Percentiles rank a stretch among this genome's conserved stretches.
Evolutionary conservation across 2,888 invertebrate species (phyloP).

Genomic region (Drepanosiphum platanoidis): DNA sequence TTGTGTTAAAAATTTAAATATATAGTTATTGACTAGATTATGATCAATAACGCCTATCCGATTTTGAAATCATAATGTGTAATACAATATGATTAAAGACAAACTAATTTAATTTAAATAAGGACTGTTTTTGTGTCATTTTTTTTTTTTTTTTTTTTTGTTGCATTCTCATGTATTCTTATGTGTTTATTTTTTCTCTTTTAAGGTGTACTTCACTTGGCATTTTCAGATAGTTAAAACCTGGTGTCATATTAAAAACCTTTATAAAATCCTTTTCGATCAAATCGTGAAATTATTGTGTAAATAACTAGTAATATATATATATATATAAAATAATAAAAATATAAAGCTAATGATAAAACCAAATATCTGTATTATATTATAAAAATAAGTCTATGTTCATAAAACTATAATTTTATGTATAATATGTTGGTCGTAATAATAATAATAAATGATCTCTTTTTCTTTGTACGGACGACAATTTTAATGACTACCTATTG

Average conservation of each 20-base stretch:
- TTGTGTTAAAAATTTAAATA: neutral
- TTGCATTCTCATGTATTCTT: neutral
- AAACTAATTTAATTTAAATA: neutral
- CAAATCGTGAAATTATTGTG: constrained; percentile 20
- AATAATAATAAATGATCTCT: constrained; percentile 55
- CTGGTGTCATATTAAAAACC: neutral
- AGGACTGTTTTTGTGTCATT: neutral
- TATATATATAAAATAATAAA: constrained; percentile 9
- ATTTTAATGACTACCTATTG: neutral
- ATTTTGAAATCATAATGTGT: neutral
- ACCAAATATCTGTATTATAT: constrained; percentile 33
- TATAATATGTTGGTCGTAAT: constrained; percentile 8
- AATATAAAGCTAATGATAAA: constrained; percentile 4
- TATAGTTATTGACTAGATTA: neutral
- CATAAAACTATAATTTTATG: constrained; percentile 20
- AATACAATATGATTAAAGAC: neutral
- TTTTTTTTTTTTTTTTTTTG: neutral
- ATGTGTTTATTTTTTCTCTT: neutral
- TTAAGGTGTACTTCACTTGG: neutral
- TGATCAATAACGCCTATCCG: neutral
- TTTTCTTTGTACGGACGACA: constrained; percentile 31
- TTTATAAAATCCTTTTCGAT: neutral
- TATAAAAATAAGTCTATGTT: constrained; percentile 24
- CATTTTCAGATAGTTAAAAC: neutral
- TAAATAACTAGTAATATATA: constrained; percentile 8